Percentiles rank a stretch among this genome's conserved stretches.
These are phyloP conservation scores for Salvator merianae DNA, from an alignment of 2,113 vertebrate species.

Conservation along the genomic window DNA sequence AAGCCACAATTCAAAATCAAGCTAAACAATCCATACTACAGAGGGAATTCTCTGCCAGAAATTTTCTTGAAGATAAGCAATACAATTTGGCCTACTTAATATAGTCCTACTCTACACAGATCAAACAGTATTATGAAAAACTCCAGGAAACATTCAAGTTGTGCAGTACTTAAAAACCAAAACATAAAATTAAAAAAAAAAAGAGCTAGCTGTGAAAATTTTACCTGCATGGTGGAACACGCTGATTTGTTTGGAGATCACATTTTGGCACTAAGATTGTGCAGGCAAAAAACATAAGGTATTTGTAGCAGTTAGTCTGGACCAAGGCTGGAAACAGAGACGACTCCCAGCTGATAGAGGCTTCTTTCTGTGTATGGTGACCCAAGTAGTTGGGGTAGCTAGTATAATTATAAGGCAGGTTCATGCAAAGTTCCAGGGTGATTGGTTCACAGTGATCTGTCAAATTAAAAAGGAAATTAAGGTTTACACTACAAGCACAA, in stretches of 20 bases:
- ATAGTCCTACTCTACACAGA: too few species aligned
- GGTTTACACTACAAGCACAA: constrained; percentile 11
- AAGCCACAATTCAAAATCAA: too few species aligned
- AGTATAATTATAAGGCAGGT: constrained; percentile 92
- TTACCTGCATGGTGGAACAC: constrained; percentile 93
- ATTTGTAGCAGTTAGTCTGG: constrained; percentile 96
- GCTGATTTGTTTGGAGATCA: constrained; percentile 81
- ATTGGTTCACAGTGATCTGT: constrained; percentile 89
- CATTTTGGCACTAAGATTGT: constrained; percentile 96
- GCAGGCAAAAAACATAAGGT: constrained; percentile 98
- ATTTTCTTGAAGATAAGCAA: too few species aligned
- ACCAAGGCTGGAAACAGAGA: constrained; percentile 95
- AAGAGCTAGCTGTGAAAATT: background rate
- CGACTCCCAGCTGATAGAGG: constrained; percentile 93
- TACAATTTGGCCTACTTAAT: too few species aligned
- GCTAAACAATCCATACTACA: too few species aligned
- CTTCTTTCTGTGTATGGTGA: constrained; percentile 91
- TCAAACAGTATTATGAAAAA: too few species aligned
- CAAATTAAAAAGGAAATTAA: constrained; percentile 43
- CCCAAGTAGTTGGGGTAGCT: constrained; percentile 92
- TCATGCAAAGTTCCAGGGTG: constrained; percentile 93
- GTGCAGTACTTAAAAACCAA: too few species aligned
- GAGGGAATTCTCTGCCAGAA: too few species aligned
- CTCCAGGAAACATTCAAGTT: too few species aligned
- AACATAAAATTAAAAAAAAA: background rate